These are phyloP conservation scores for Corythucha ciliata DNA, from an alignment of 2,888 invertebrate species.

Conservation along the genomic window DNA sequence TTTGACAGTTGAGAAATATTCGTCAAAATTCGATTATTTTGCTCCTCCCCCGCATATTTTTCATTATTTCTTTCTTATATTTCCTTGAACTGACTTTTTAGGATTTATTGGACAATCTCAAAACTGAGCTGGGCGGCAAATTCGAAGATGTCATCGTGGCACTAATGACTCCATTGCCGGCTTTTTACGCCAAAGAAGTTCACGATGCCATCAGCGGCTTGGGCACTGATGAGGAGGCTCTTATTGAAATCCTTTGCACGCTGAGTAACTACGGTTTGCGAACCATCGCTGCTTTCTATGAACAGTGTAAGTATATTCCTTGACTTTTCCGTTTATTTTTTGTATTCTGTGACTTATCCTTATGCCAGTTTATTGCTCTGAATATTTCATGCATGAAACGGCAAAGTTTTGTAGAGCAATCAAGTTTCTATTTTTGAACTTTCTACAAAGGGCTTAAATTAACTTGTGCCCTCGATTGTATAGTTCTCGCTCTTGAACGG, in stretches of 20 bases:
- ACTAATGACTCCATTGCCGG: conserved; percentile 78
- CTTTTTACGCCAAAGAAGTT: conserved; percentile 83
- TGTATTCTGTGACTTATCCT: conserved; percentile 1
- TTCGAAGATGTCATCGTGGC: conserved; percentile 85
- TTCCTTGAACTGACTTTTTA: conserved; percentile 36
- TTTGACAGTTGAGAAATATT: no score
- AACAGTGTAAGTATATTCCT: conserved; percentile 53
- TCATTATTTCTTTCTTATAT: no score
- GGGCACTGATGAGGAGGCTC: conserved; percentile 82
- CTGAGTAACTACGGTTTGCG: conserved; percentile 81
- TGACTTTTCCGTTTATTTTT: not conserved
- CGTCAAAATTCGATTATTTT: no score
- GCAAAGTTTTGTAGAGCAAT: no score
- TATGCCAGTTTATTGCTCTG: not conserved
- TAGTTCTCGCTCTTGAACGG: no score
- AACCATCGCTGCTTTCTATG: conserved; percentile 74
- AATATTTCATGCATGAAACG: no score
- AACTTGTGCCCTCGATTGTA: no score
- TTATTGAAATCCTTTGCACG: conserved; percentile 87
- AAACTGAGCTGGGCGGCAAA: conserved; percentile 80
- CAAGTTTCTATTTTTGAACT: no score
- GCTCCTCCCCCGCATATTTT: no score
- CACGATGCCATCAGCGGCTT: conserved; percentile 77
- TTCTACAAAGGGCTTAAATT: no score
- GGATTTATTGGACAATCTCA: conserved; percentile 72